Percentiles rank a stretch among this genome's conserved stretches.
Conservation (phyloP, 2,888 invertebrate genomes). For the Chloroclysta siterata region DNA sequence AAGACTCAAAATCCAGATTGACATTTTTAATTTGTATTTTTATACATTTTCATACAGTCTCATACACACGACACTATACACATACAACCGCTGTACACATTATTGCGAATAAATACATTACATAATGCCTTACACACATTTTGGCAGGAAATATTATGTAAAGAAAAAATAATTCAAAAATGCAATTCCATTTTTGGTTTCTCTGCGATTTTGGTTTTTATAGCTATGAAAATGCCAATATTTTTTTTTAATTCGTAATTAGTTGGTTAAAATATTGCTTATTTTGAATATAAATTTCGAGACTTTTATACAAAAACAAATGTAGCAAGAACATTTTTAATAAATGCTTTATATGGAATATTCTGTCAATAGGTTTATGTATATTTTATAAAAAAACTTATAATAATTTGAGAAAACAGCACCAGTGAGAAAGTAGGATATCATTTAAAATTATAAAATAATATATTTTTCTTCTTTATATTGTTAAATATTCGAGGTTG, state of each 20-base stretch:
- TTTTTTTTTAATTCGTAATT: not conserved
- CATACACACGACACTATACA: constrained; percentile 71
- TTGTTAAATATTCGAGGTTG: constrained; percentile 6
- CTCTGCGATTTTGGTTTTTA: constrained; percentile 22
- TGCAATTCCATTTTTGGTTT: constrained; percentile 37
- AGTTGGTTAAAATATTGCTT: constrained; percentile 3
- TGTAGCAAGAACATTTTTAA: constrained; percentile 28
- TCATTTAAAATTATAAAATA: constrained; percentile 11
- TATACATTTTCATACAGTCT: constrained; percentile 66
- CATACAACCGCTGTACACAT: constrained; percentile 70
- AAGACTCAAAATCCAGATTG: constrained; percentile 68
- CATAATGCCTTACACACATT: constrained; percentile 31
- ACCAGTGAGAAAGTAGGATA: constrained; percentile 58
- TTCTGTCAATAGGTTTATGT: constrained; percentile 23
- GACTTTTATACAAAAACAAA: constrained; percentile 16
- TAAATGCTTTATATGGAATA: constrained; percentile 36
- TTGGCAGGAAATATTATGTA: constrained; percentile 33
- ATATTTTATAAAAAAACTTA: constrained; percentile 31
- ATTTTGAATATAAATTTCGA: not conserved
- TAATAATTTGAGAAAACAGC: constrained; percentile 60
- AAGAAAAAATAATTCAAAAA: constrained; percentile 34
- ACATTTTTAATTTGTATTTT: constrained; percentile 77
- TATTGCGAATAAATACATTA: constrained; percentile 80
- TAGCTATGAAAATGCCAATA: constrained; percentile 2
- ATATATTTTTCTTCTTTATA: constrained; percentile 14